phyloP scores from a whole-genome alignment of 2,888 invertebrate species.

The Luperina testacea region DNA sequence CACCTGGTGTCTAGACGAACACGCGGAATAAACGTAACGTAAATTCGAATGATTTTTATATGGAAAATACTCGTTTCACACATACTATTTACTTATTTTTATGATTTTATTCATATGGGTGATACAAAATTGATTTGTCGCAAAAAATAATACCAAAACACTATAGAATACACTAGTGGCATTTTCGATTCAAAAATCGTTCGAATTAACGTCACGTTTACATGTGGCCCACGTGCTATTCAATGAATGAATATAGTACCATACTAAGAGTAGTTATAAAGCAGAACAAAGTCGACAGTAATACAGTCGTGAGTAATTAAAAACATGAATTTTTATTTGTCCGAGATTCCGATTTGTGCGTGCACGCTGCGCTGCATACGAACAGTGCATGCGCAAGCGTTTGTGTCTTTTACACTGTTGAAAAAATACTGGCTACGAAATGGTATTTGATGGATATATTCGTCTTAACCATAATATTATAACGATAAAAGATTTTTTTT shows the following conservation, averaged over 20 bases:
- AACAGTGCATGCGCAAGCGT: slow-evolving; percentile 30
- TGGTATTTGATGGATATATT: background rate
- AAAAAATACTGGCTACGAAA: slow-evolving; percentile 12
- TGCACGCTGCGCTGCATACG: slow-evolving; percentile 26
- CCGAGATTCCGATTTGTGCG: slow-evolving; percentile 51
- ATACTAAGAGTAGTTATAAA: slow-evolving; percentile 1
- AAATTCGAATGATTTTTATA: background rate
- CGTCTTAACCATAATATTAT: background rate
- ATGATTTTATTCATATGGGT: background rate
- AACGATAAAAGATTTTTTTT: background rate
- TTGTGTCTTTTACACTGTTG: slow-evolving; percentile 22
- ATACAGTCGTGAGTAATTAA: slow-evolving; percentile 34
- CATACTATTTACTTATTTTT: background rate
- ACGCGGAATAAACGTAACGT: too few species aligned
- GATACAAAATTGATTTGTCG: background rate
- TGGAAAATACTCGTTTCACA: background rate
- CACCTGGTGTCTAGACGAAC: background rate
- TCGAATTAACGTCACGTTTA: background rate
- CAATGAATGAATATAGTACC: background rate
- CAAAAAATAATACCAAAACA: background rate
- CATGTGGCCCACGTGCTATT: background rate
- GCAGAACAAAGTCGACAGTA: slow-evolving; percentile 35
- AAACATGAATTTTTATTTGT: slow-evolving; percentile 51
- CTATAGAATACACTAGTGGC: background rate
- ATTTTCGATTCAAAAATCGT: background rate